Evolutionary conservation across 2,113 vertebrate species (phyloP).

Genomic region (Entelurus aequoreus): DNA sequence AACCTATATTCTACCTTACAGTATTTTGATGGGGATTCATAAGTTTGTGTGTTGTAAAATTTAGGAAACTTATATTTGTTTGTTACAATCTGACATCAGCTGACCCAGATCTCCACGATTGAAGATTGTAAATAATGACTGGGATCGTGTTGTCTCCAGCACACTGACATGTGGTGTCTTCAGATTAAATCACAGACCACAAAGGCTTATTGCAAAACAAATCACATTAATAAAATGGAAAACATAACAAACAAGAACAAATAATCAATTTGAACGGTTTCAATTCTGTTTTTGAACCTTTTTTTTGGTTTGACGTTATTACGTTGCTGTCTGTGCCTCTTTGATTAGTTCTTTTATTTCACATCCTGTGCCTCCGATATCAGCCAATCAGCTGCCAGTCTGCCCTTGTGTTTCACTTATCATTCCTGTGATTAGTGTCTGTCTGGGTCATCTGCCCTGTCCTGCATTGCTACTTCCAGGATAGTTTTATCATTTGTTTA

Average conservation of each 20-base stretch:
- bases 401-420: not conserved
- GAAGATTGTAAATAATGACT: constrained; percentile 8
- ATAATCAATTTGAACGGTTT: not conserved
- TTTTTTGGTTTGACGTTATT: not conserved
- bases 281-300: not conserved
- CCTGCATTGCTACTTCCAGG: too few relatives aligned
- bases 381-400: not conserved
- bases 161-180: not conserved
- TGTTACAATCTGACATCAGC: constrained; percentile 5
- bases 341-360: not conserved
- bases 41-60: too few relatives aligned
- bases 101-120: constrained; percentile 5
- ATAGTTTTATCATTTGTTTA: too few relatives aligned
- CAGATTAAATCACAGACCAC: not conserved
- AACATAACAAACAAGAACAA: not conserved
- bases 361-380: too few relatives aligned
- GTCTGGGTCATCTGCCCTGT: too few relatives aligned
- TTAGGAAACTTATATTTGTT: too few relatives aligned
- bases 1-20: too few relatives aligned
- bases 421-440: not conserved
- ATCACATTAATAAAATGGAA: not conserved
- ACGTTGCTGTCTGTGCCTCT: not conserved
- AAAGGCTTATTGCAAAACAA: not conserved
- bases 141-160: not conserved
- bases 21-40: too few relatives aligned